Conservation (phyloP, 2,888 invertebrate species). For the Dryomyza anilis region DNA sequence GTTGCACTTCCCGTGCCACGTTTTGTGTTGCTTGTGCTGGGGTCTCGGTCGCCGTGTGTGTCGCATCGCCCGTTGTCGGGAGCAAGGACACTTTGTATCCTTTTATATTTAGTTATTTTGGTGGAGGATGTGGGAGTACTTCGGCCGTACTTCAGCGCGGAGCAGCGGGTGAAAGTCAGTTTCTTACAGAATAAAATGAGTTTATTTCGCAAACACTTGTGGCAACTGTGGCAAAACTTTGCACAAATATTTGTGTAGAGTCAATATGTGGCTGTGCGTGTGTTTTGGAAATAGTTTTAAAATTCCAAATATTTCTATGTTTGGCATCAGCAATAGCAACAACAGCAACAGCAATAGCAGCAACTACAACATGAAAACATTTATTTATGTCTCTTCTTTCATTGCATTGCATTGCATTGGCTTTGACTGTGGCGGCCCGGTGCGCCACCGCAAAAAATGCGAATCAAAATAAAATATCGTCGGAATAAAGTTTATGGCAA, state of each 20-base stretch:
- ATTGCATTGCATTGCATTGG: neutral
- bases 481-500: conserved; percentile 8
- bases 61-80: neutral
- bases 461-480: conserved; percentile 15
- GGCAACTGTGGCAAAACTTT: conserved; percentile 45
- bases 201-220: conserved; percentile 56
- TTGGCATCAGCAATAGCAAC: neutral
- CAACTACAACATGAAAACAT: too few species aligned
- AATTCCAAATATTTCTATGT: conserved; percentile 12
- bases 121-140: conserved; percentile 22
- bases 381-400: neutral
- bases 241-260: conserved; percentile 45
- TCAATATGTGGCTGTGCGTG: neutral
- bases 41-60: conserved; percentile 10
- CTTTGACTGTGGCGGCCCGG: neutral
- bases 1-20: neutral
- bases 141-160: neutral
- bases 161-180: neutral
- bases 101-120: conserved; percentile 18
- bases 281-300: conserved; percentile 1
- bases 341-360: neutral
- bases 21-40: neutral
- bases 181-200: conserved; percentile 42
- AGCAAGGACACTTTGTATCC: conserved; percentile 39
- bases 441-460: neutral